A percentile compares a stretch with the other conserved stretches of the same genome.
These are phyloP conservation scores for Parelbella ahira DNA, from an alignment of 2,888 invertebrate genomes.

Conservation along the genomic window DNA sequence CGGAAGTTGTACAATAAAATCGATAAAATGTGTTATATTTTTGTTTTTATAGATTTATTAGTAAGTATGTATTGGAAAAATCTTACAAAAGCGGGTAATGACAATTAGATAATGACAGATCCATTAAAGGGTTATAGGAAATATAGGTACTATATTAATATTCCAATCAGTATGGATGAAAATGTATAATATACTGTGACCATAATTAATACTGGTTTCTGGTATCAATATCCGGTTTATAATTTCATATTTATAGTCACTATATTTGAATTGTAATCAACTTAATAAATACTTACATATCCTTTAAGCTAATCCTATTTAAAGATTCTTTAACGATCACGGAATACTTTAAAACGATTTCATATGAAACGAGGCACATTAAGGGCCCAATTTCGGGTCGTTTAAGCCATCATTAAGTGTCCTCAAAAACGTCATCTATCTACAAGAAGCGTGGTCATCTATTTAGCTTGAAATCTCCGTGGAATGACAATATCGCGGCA, in stretches of 20 bases:
- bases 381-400: conserved; percentile 15
- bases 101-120: too few relatives aligned
- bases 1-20: conserved; percentile 3
- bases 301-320: neutral
- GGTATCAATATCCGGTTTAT: too few relatives aligned
- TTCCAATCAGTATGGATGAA: too few relatives aligned
- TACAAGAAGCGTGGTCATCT: conserved; percentile 50
- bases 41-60: neutral
- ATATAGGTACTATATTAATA: too few relatives aligned
- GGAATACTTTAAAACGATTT: conserved; percentile 4
- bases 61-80: too few relatives aligned
- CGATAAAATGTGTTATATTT: too few relatives aligned
- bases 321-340: neutral
- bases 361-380: neutral
- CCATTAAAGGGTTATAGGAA: too few relatives aligned
- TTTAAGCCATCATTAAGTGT: conserved; percentile 39
- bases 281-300: neutral
- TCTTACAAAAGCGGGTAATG: too few relatives aligned
- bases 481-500: conserved; percentile 45
- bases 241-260: too few relatives aligned
- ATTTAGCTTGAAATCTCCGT: conserved; percentile 50
- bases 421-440: conserved; percentile 54
- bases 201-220: too few relatives aligned
- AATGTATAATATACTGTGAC: too few relatives aligned
- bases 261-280: too few relatives aligned